Evolutionary conservation across 2,888 invertebrate genomes (phyloP).

Genomic region (Cephus runcator): DNA sequence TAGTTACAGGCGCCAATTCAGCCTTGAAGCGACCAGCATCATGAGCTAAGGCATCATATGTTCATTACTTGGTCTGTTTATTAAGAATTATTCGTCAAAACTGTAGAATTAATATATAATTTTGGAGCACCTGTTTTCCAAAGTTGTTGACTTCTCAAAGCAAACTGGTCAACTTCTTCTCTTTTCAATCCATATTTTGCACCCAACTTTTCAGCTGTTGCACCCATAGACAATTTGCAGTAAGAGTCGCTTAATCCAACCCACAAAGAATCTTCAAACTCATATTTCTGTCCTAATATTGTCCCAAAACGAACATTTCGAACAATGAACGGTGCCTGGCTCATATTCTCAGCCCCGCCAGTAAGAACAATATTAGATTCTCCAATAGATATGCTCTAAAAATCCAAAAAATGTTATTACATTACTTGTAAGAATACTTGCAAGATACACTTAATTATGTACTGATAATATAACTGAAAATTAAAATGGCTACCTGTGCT

Average conservation of each 20-base stretch:
- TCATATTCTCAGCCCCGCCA: conserved; percentile 97
- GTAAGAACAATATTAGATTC: conserved; percentile 87
- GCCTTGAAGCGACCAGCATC: conserved; percentile 90
- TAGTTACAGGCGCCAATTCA: conserved; percentile 86
- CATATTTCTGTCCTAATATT: conserved; percentile 78
- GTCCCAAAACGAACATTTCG: conserved; percentile 91
- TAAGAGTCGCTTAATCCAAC: conserved; percentile 86
- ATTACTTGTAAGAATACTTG: not conserved
- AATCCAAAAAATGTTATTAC: conserved; percentile 22
- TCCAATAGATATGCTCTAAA: conserved; percentile 86
- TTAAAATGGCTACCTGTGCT: conserved; percentile 75
- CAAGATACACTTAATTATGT: not conserved
- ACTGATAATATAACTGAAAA: not conserved
- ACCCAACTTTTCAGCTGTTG: conserved; percentile 94
- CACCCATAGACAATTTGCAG: conserved; percentile 93
- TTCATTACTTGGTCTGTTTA: too few relatives aligned
- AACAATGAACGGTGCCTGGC: conserved; percentile 87
- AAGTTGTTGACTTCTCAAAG: conserved; percentile 83
- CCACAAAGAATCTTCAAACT: conserved; percentile 93
- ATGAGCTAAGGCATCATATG: conserved; percentile 71
- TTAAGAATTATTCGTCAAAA: too few relatives aligned
- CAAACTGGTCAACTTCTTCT: conserved; percentile 87
- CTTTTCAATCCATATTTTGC: conserved; percentile 84
- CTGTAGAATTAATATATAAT: too few relatives aligned
- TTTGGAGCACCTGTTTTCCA: conserved; percentile 81